Percentiles rank a stretch among this genome's conserved stretches.
These are phyloP conservation scores for Drosophila aff. DNA, from an alignment of 1,140 invertebrate genomes.

Conservation along the genomic window DNA sequence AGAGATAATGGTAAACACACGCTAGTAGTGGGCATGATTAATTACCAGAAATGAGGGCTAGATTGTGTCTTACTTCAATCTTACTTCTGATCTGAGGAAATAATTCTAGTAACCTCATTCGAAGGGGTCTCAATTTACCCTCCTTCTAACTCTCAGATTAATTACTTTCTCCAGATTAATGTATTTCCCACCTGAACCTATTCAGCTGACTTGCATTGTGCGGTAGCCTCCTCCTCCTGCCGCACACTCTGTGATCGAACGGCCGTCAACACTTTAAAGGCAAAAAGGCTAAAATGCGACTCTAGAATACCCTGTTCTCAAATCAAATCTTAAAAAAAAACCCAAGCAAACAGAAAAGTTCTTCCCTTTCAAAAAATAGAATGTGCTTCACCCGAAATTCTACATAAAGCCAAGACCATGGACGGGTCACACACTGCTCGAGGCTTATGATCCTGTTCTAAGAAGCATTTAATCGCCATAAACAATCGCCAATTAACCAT, in stretches of 20 bases:
- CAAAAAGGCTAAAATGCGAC: background rate
- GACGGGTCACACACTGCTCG: background rate
- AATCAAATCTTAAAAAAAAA: too few relatives aligned
- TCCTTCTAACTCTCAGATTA: background rate
- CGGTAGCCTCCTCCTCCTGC: background rate
- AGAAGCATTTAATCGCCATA: background rate
- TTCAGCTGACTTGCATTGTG: background rate
- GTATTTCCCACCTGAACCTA: background rate
- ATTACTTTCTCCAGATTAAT: background rate
- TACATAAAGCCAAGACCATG: background rate
- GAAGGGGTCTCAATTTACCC: too few relatives aligned
- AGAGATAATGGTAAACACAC: slow-evolving; percentile 1
- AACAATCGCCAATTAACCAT: background rate
- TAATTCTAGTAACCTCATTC: background rate
- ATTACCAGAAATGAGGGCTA: background rate
- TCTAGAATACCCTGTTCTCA: background rate
- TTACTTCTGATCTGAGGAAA: background rate
- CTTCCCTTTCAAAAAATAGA: background rate
- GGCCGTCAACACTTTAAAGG: slow-evolving; percentile 2
- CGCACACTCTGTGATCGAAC: slow-evolving; percentile 5
- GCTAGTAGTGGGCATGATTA: slow-evolving; percentile 5
- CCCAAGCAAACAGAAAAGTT: too few relatives aligned
- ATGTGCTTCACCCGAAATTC: background rate
- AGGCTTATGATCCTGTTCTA: background rate
- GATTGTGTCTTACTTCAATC: background rate